Base-by-base conservation (phyloP, 2,888 invertebrate species). In the Ormyrus rosae region DNA sequence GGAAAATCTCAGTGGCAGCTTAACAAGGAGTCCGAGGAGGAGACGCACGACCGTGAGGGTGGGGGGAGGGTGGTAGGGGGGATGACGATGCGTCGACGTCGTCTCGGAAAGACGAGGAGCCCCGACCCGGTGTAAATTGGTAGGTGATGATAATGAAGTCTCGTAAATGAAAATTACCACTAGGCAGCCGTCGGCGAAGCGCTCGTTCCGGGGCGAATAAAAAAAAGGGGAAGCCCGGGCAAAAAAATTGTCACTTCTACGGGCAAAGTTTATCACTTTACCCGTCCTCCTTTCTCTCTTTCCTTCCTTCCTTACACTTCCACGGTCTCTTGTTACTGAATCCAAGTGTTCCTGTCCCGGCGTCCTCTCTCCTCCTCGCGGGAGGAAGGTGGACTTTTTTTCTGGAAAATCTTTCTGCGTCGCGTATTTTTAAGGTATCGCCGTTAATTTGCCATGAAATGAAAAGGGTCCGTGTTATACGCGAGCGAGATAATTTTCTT, bases 201-300 rank as follows among this genome's bases (percentile, higher is more conserved):
- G 53, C 19, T 19, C 63, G 60, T 53, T 61, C 9, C 8, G 13
- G 45, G 46, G 60, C 45, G 56, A 45, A n/a, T 13, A 34, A 80
- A 74, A 65, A 65, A 70, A 68, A 2, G 19, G 70, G 56, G 55
- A 61, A 5, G 19, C 19, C 19, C 19, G 50, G 58, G n/a, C 72
- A 72, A 83, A 84, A 85, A 84, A 83, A 83, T 83, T 81, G 83
- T 82, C 83, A 80, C 83, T 80, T 79, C 69, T 55, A 78, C 77
- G 80, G 65, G 81, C 75, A 84, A 88, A 87, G 85, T 87, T 87
- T 86, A 86, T 87, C 87, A 87, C 86, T 85, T 86, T 84, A 82
- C 80, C 80, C 56, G n/a, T 10, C 7, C 64, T 48, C 19, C 64
- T 77, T 81, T 82, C 80, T 80, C 73, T 69, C 67, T 82, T 76